Evolutionary conservation across 1,140 invertebrate species (phyloP), one percentile per base, ranked within the genome.

Genomic region (Hycleus phaleratus): DNA sequence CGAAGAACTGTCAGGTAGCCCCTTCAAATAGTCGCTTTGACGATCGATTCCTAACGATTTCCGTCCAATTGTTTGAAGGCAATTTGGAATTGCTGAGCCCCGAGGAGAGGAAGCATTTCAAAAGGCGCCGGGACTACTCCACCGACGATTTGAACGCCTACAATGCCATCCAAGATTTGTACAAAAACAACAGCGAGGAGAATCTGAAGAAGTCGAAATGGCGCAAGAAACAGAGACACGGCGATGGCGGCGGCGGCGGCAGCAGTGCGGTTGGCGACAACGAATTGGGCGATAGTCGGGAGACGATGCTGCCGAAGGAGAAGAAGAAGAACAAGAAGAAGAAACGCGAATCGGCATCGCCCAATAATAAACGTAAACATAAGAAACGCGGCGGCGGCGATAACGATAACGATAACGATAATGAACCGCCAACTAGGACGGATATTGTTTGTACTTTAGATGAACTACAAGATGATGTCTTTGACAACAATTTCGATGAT

Each of bases 241-340:
- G 57, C 11, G 68, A 70, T 38, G 32, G 71, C 24, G 68, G 73
- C 54, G 73, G 71, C 48, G 67, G 57, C 10, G 67, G 71, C 24
- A 67, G 73, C 51, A 73, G 71, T 51, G 67, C 54, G n/a, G 67
- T 68, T 38, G 32, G 58, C 1, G 70, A 72, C 53, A 40, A 59
- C 25, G 70, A 70, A 7, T 67, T 73, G 44, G 71, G 72, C 25
- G 69, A 74, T 54, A 74, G 72, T 51, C 60, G 71, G n/a, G 72
- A 74, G 58, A 71, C 72, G 67, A 74, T 74, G 69, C 72, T 74
- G 11, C 71, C 72, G 0, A 71, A 71, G 47, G 71, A 72, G 38
- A 72, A 71, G 56, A 60, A 61, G 24, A 73, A 73, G 46, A 71
- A 65, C 40, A 72, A 72, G 47, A 74, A 74, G 59, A 73, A 73